These are phyloP conservation scores for Syncerus caffer DNA, from an alignment of 2,797 vertebrate species.

Conservation along the genomic window DNA sequence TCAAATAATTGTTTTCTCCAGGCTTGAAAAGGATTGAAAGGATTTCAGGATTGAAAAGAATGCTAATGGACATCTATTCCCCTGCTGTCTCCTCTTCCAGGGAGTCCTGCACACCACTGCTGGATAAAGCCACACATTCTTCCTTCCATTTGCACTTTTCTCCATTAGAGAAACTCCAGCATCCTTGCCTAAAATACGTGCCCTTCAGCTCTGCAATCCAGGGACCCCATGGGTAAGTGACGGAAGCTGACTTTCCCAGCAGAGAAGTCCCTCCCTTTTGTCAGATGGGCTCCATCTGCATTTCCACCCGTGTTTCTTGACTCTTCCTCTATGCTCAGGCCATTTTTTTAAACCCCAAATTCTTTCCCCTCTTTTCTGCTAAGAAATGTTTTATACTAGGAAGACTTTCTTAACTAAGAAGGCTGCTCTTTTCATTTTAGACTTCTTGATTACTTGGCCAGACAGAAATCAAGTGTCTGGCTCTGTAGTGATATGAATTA, in stretches of 20 bases:
- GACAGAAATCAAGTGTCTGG: background rate
- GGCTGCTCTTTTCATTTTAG: background rate
- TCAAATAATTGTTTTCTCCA: background rate
- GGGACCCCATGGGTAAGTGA: background rate
- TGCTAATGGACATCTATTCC: background rate
- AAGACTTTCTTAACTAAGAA: background rate
- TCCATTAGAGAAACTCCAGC: background rate
- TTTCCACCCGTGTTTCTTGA: background rate
- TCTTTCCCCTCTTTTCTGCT: background rate
- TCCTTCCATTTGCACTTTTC: background rate
- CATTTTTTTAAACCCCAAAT: background rate
- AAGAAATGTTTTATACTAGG: background rate
- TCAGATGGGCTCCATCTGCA: background rate
- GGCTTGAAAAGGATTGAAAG: background rate
- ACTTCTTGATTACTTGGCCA: background rate
- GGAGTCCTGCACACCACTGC: background rate
- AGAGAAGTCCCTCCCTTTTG: background rate
- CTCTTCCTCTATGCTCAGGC: background rate
- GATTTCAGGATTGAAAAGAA: background rate
- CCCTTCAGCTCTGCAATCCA: background rate
- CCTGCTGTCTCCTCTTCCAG: background rate
- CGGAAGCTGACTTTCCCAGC: background rate
- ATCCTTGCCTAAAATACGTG: background rate
- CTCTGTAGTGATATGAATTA: background rate
- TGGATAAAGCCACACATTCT: background rate